Evolutionary conservation across 2,888 invertebrate genomes (phyloP), one percentile per base, ranked within the genome.

Genomic region (Trachelus tabidus): DNA sequence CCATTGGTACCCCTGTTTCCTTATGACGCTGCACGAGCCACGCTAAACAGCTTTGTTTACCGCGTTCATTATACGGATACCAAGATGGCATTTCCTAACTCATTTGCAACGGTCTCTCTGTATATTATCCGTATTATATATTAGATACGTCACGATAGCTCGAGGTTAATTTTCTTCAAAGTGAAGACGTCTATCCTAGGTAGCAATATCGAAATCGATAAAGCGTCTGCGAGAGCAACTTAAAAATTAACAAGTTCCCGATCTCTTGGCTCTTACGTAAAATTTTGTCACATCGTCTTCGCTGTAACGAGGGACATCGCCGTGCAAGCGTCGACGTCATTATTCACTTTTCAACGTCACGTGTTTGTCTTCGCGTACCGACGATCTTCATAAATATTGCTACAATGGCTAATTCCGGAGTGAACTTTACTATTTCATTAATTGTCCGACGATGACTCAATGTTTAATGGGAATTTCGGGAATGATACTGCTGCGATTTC

Each of bases 31-130:
- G 81, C 81, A 81, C 81, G 81, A 79, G 81, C 81, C 78, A 78
- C 78, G 79, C 78, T 81, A 76, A 81, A 81, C 78, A 81, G 81
- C 79, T 81, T 80, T 80, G 79, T 81, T 79, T 81, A 75, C 78
- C 73, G 71, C 12, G 71, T 34, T 71, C 71, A 71, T 71, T 71
- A 71, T 31, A 56, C 23, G 56, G 56, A 56, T 56, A 23, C 56
- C 23, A 56, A 56, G 56, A 56, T 56, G 56, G 56, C 56, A 56
- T 56, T 56, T 56, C 23, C 56, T 23, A 56, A 56, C 56, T 56
- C 56, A 56, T 56, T 56, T 9, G 23, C 56, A 56, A 56, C 56
- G 23, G 56, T 56, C 56, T 56, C 56, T 23, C 56, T 23, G 12
- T 12, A 23, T 23, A 56, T 56, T 56, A 56, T 56, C 1, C 56